Base-by-base conservation (phyloP, 2,888 invertebrate genomes). In the Platypus cylindrus region DNA sequence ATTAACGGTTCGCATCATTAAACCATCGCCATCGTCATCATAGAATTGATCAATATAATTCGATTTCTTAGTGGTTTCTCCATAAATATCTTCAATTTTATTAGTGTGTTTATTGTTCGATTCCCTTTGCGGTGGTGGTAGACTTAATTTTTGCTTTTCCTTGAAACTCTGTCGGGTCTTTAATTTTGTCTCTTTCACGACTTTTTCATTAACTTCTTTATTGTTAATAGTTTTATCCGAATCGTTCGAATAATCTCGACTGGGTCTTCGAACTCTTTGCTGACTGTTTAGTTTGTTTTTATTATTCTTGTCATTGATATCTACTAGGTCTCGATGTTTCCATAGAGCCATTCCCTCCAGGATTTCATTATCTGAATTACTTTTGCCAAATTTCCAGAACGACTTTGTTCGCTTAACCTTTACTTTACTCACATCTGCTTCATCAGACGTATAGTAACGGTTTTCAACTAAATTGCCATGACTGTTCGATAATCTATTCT, bases 301-400 rank as follows among this genome's bases (percentile, higher is more conserved):
- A 25, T 65, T 64, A 41, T 66, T 68, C 44, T 70, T 68, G 11
- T 70, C 68, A 12, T 52, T 47, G 9, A 80, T 74, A 48, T 81
- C 83, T 1, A 86, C 83, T 40, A 86, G 67, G 47, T 86, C 85
- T 20, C 85, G 70, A 55, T 86, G 86, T 52, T 79, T 78, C 86
- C 86, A 86, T 34, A 86, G 65, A 0, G 84, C 76, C 85, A 86
- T 86, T 1, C 86, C 86, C 51, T 84, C 84, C 50, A 86, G 65
- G 32, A 85, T 82, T 41, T 85, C 84, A 48, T 72, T 73, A 35
- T 77, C 74, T 12, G 71, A 70, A 2, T 73, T 73, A 32, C 64
- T 65, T 36, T 78, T 73, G 14, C 84, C 77, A 50, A 86, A 85
- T 51, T 79, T 77, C 86, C 86, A 86, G 54, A 86, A 81, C 0